Evolutionary conservation across 2,888 invertebrate genomes (phyloP).

Genomic region (Anagyrus pseudococci): DNA sequence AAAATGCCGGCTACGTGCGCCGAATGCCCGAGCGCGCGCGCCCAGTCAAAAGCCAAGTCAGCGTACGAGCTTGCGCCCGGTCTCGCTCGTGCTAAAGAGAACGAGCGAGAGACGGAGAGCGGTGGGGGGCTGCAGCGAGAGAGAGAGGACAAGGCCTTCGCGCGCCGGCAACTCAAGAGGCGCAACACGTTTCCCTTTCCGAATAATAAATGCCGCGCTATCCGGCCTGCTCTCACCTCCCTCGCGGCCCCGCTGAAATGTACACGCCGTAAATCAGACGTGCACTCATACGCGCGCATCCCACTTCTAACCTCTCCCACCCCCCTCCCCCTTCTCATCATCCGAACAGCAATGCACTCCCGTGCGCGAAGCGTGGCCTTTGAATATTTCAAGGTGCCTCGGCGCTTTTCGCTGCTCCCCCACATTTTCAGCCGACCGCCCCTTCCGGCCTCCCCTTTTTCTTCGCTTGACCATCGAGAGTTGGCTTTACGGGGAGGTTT

Average conservation of each 20-base stretch:
- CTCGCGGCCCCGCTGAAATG: conserved; percentile 42
- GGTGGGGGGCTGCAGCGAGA: not conserved
- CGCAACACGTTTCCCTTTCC: conserved; percentile 47
- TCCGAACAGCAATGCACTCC: not conserved
- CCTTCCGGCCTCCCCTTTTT: not conserved
- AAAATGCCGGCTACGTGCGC: conserved; percentile 31
- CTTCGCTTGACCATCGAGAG: no score
- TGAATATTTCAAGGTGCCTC: conserved; percentile 25
- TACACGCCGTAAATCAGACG: conserved; percentile 44
- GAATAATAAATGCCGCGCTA: conserved; percentile 47
- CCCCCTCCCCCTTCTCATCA: not conserved
- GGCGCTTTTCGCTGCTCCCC: not conserved
- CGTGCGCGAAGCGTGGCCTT: conserved; percentile 2
- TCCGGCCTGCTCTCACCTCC: conserved; percentile 27
- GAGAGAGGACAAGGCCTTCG: not conserved
- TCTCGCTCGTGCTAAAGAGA: no score
- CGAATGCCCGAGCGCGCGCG: conserved; percentile 16
- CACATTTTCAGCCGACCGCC: not conserved
- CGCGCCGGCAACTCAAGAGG: conserved; percentile 38
- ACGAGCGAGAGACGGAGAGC: not conserved
- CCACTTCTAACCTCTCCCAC: not conserved
- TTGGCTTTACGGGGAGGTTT: no score
- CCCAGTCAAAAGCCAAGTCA: conserved; percentile 25
- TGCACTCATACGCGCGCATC: not conserved
- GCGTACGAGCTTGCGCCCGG: conserved; percentile 15